phyloP scores from a whole-genome alignment of 2,113 vertebrate genomes.

The Colaptes auratus region DNA sequence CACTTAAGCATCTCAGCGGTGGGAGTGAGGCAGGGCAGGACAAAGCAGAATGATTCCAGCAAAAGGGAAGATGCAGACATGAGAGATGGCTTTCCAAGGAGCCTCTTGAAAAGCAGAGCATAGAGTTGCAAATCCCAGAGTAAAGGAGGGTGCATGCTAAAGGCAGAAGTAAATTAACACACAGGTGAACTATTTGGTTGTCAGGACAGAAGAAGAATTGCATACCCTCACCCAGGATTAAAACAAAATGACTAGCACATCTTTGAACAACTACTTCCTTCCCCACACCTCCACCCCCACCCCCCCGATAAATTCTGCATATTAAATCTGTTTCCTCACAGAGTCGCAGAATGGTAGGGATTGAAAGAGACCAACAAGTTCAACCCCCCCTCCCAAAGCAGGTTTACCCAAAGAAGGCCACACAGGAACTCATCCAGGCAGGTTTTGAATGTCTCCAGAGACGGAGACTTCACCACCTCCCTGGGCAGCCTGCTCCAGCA shows the following conservation, averaged over 20 bases:
- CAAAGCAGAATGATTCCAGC: neutral
- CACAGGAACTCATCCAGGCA: too few relatives aligned
- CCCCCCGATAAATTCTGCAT: too few relatives aligned
- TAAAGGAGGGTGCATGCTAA: neutral
- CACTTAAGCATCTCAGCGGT: neutral
- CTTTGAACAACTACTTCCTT: neutral
- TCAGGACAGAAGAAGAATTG: neutral
- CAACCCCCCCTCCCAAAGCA: too few relatives aligned
- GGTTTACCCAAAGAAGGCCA: too few relatives aligned
- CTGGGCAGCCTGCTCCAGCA: too few relatives aligned
- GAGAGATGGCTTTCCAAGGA: neutral
- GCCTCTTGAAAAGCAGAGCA: neutral
- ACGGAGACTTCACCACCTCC: too few relatives aligned
- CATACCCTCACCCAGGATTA: neutral
- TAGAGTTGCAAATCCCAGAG: fast-evolving
- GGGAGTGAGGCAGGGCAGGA: neutral
- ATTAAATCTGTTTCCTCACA: neutral
- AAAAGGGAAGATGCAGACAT: fast-evolving
- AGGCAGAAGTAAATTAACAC: neutral
- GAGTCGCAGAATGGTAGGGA: too few relatives aligned
- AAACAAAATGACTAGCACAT: neutral
- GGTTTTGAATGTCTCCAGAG: too few relatives aligned
- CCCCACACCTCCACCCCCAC: too few relatives aligned
- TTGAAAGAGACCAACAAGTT: too few relatives aligned
- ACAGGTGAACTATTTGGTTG: neutral